Conservation (phyloP, 2,888 invertebrate genomes). For the Heliconius sara region DNA sequence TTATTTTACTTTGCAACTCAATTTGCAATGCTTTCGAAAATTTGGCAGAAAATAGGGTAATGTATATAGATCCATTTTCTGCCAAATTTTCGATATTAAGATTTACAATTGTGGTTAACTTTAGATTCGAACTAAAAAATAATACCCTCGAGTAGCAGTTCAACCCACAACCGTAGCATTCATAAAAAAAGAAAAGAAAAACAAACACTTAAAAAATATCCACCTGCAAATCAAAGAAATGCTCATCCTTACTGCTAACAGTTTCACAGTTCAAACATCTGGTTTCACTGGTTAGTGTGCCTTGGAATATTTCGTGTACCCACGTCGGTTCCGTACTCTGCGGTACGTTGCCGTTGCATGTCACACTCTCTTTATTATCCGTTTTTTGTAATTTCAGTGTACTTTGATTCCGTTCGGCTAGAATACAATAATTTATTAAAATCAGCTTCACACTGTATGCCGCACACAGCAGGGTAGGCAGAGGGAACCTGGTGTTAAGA, state of each 20-base stretch:
- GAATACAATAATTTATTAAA: conserved; percentile 49
- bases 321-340: conserved; percentile 94
- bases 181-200: neutral
- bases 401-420: conserved; percentile 90
- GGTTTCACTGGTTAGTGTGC: conserved; percentile 99
- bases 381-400: conserved; percentile 85
- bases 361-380: conserved; percentile 69
- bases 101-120: too few relatives aligned
- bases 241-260: conserved; percentile 99
- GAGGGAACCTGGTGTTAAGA: too few relatives aligned
- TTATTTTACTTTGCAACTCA: neutral
- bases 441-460: too few relatives aligned
- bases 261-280: conserved; percentile 99
- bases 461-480: too few relatives aligned
- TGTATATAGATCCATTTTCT: too few relatives aligned
- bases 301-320: conserved; percentile 99
- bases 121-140: too few relatives aligned
- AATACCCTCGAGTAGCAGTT: neutral
- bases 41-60: too few relatives aligned
- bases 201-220: neutral
- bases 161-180: neutral
- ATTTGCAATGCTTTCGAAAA: too few relatives aligned
- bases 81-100: too few relatives aligned
- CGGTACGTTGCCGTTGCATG: conserved; percentile 71
- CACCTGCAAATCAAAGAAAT: conserved; percentile 97